Evolutionary conservation across 2,888 invertebrate genomes (phyloP), one percentile per base, ranked within the genome.

Genomic region (Drosophila kambysellisi): DNA sequence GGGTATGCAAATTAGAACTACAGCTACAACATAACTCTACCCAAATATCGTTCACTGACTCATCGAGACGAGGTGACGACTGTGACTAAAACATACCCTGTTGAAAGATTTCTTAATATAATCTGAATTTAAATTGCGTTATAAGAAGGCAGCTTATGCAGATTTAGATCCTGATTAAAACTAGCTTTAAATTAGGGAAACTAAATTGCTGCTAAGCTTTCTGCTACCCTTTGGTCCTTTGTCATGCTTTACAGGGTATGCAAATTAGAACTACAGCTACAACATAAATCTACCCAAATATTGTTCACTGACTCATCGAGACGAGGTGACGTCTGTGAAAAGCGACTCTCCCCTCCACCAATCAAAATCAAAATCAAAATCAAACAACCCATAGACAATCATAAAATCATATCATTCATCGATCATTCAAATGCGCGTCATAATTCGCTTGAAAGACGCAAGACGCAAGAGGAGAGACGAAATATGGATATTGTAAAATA

Each of bases 361-460:
- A 6, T 30, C 30, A 30, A 53, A 56, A 56, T 62, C 48, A 48
- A 48, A 30, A 6, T 30, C 30, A 30, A 53, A 56, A 56, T 62
- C 48, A 48, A 48, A 48, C 43, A 25, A 11, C 51, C 6, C 67
- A 59, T 59, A 68, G 71, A 70, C 37, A 71, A 82, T 76, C 74
- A 81, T 79, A 63, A 67, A 75, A 83, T 85, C 83, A 72, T 76
- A 86, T 81, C 89, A 87, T 88, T 91, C 92, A 91, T 91, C 90
- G 79, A 90, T 91, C 91, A 85, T 82, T 66, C 39, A 67, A 60
- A 59, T 67, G 79, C 87, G 81, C 82, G 86, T 91, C 91, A 92
- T 90, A 91, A 91, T 92, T 92, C 91, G 84, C 81, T 89, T 81
- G 91, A 91, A 91, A 90, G 29, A 82, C 66, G 91, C 91, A 91